Conservation (phyloP, 2,113 vertebrate genomes). For the Notothenia coriiceps region DNA sequence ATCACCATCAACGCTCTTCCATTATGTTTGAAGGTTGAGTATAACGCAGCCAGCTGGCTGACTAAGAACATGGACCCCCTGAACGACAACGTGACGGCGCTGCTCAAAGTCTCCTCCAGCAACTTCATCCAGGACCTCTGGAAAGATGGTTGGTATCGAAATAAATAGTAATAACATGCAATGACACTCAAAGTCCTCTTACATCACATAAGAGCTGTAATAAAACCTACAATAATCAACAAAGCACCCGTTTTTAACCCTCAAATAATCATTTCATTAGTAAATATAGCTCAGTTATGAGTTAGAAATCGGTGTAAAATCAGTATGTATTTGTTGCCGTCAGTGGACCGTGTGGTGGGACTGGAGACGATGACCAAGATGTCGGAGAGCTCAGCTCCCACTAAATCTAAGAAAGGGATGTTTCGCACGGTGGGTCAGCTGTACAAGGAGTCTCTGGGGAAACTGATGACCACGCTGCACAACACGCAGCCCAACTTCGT, state of each 20-base stretch:
- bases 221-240: too few species aligned
- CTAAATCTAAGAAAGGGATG: slow-evolving; percentile 98
- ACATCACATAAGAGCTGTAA: too few species aligned
- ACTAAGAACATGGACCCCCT: slow-evolving; percentile 99
- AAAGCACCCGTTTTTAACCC: too few species aligned
- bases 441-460: slow-evolving; percentile 96
- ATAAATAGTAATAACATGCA: too few species aligned
- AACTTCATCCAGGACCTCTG: slow-evolving; percentile 94
- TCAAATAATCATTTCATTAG: too few species aligned
- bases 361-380: slow-evolving; percentile 97
- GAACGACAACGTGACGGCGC: slow-evolving; percentile 93
- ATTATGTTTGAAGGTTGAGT: slow-evolving; percentile 87
- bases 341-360: slow-evolving; percentile 96
- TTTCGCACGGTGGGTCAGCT: slow-evolving; percentile 98
- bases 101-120: slow-evolving; percentile 94
- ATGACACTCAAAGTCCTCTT: too few species aligned
- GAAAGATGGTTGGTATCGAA: slow-evolving; percentile 89
- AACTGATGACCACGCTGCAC: slow-evolving; percentile 96
- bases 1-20: background rate
- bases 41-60: slow-evolving; percentile 92
- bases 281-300: too few species aligned
- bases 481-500: slow-evolving; percentile 98
- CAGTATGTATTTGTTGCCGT: too few species aligned
- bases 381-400: slow-evolving; percentile 91
- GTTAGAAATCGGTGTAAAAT: too few species aligned